phyloP scores from a whole-genome alignment of 1,140 invertebrate species.

The Drosophila repleta region DNA sequence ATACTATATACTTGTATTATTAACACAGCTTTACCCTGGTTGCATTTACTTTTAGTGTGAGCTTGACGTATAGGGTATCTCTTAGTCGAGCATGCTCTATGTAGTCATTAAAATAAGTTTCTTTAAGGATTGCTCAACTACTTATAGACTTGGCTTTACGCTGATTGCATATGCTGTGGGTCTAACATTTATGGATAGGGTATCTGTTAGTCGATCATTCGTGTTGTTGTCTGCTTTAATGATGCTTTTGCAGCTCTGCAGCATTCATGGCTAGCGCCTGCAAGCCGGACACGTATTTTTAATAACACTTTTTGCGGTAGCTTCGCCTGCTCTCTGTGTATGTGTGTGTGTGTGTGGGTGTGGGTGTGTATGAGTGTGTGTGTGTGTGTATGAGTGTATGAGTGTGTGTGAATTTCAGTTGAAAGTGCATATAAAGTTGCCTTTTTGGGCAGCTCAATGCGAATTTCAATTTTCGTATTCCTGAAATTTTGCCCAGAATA shows the following conservation, averaged over 20 bases:
- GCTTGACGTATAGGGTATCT: no score
- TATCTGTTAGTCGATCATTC: background rate
- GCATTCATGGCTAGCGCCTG: slow-evolving; percentile 25
- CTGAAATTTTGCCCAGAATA: background rate
- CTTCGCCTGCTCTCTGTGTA: slow-evolving; percentile 20
- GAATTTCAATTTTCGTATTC: slow-evolving; percentile 42
- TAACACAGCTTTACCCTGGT: no score
- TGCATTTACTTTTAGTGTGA: no score
- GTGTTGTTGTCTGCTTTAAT: slow-evolving; percentile 35
- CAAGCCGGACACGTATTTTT: slow-evolving; percentile 53
- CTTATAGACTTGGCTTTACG: no score
- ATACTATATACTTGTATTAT: no score
- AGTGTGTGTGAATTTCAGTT: slow-evolving; percentile 11
- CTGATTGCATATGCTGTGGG: no score
- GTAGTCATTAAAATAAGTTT: no score
- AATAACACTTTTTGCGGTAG: slow-evolving; percentile 70
- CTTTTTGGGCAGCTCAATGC: slow-evolving; percentile 36
- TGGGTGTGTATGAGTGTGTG: slow-evolving; percentile 5
- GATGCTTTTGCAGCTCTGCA: slow-evolving; percentile 23
- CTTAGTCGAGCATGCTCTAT: no score
- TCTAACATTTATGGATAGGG: background rate
- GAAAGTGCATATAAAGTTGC: slow-evolving; percentile 17
- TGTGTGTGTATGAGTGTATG: slow-evolving; percentile 7
- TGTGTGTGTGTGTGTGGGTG: background rate
- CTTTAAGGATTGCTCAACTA: no score